Base-by-base conservation (phyloP, 2,888 invertebrate genomes). In the Pterostichus niger region DNA sequence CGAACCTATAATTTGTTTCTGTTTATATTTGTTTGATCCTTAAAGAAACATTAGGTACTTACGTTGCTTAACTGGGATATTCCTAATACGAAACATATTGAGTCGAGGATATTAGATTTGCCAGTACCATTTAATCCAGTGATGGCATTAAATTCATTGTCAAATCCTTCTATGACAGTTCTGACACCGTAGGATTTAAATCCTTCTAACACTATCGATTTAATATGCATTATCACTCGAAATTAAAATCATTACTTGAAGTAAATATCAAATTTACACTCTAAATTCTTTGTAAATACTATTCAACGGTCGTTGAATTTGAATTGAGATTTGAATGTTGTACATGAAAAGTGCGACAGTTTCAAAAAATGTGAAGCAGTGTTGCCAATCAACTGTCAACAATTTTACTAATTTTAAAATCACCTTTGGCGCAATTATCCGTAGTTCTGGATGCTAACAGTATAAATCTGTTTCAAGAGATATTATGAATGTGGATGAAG, bases 121-220 rank as follows among this genome's bases (percentile, higher is more conserved):
- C 99, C 99, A 85, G 97, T 98, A 6, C 99, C 99, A 90, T 99
- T 99, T 68, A 99, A 91, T 0, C 99, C 99, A 11, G 99, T 99
- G 80, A 99, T 99, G 3, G 99, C 99, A 88, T 99, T 99, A 89
- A 99, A 99, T 89, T 96, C 94, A 0, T 93, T 93, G 91, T 99
- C 99, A 89, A 99, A 99, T 1, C 96, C 97, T 85, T 94, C 94
- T 76, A 99, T 94, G 91, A 97, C 97, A 0, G 98, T 97, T 85
- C 97, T 92, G 86, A 96, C 95, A 0, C 98, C 98, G 88, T 99
- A 99, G 0, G 99, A 99, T 90, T 99, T 99, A 89, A 99, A 99
- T 64, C 99, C 99, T 88, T 99, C 99, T 73, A 99, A 91, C 46
- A 97, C 93, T 86, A 99, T 95, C 0, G 95, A 95, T 89, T 98